Base-by-base conservation (phyloP, 1,140 invertebrate species). In the Drosophila triauraria region DNA sequence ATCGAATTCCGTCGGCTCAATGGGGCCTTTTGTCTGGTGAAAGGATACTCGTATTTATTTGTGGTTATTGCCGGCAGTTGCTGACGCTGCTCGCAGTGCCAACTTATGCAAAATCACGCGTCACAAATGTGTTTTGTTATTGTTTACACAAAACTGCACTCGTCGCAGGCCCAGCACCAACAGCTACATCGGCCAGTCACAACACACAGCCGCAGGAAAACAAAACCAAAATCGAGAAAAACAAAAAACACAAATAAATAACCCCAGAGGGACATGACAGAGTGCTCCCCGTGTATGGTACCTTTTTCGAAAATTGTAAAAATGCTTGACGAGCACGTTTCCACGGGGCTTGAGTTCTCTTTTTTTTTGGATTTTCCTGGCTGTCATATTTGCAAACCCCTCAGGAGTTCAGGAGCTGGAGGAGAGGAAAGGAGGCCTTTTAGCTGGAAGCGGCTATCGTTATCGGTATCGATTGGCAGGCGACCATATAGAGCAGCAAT, bases 61-160 rank as follows among this genome's bases (percentile, higher is more conserved):
- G 54, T 47, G 43, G 54, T 53, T 43, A 60, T 46, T 59, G 50
- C 61, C 67, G 53, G 40, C 17, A 56, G 72, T 67, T 75, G 50
- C 56, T 67, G 70, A 48, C 44, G 27, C 17, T 51, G 58, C 56
- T 65, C 67, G 67, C 38, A 57, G 59, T 85, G 85, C 86, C 85
- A 90, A 88, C 85, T 88, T 88, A 88, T 88, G 85, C 85, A 90
- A 88, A 88, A 88, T 90, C 85, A 90, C 85, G 85, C 85, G 85
- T 88, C 85, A 90, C 82, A 88, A 88, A 90, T 88, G 84, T 88
- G 84, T 90, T 88, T 88, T 90, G 84, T 90, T 90, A 85, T 85
- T 88, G 85, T 88, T 88, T 88, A 90, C 85, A 85, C 70, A 88
- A 84, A 88, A 90, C 78, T 88, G 85, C 81, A 79, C 50, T 71